phyloP scores from a whole-genome alignment of 2,888 invertebrate species.

The Trileptium ribeirensis region DNA sequence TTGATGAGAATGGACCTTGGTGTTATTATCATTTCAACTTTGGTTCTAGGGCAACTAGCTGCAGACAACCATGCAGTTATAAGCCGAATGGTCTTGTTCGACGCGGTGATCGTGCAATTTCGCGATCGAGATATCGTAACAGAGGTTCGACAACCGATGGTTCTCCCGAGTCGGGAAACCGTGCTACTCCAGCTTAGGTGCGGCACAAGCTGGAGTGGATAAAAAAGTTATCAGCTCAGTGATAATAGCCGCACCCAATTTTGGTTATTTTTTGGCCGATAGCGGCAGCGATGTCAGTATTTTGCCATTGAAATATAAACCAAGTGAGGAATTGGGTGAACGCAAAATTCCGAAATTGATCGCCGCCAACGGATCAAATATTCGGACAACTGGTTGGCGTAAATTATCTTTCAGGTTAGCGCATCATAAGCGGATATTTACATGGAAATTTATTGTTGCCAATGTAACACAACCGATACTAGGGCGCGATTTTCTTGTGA shows the following conservation, averaged over 20 bases:
- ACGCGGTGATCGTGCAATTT: too few species aligned
- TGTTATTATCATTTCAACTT: too few species aligned
- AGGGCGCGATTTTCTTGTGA: background rate
- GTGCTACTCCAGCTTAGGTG: background rate
- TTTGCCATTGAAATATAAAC: background rate
- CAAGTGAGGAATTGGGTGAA: background rate
- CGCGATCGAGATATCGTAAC: too few species aligned
- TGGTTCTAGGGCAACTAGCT: too few species aligned
- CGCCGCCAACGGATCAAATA: background rate
- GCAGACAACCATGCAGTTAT: too few species aligned
- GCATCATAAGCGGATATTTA: background rate
- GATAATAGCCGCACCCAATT: background rate
- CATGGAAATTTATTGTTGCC: background rate
- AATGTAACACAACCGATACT: background rate
- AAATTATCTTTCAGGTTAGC: background rate
- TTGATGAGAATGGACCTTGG: too few species aligned
- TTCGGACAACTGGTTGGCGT: background rate
- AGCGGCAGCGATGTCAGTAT: background rate
- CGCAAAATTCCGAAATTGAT: background rate
- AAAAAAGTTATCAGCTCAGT: background rate
- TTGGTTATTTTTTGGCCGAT: background rate
- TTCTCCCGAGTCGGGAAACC: background rate
- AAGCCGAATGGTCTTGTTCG: too few species aligned
- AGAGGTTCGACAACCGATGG: too few species aligned
- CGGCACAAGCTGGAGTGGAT: background rate